Evolutionary conservation across 1,140 invertebrate species (phyloP).

Genomic region (Caenorhabditis inopinata): DNA sequence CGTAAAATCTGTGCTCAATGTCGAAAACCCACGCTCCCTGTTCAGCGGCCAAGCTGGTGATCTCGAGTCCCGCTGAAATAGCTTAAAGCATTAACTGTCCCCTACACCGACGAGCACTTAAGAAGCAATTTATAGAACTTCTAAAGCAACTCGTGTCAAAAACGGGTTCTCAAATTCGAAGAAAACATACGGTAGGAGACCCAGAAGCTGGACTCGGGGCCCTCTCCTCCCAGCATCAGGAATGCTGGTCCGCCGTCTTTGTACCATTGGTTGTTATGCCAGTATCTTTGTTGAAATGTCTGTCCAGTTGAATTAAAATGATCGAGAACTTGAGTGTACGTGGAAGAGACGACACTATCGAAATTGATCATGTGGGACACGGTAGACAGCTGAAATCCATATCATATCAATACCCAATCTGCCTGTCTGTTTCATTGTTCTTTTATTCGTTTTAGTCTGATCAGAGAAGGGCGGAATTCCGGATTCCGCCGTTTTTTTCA

Average conservation of each 20-base stretch:
- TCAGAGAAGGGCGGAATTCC: too few species aligned
- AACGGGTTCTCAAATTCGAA: too few species aligned
- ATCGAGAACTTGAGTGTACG: constrained; percentile 40
- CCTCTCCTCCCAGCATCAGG: constrained; percentile 51
- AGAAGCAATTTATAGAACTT: too few species aligned
- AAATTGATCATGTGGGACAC: neutral
- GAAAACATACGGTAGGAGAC: constrained; percentile 3
- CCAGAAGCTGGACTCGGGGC: constrained; percentile 37
- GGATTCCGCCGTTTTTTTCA: too few species aligned
- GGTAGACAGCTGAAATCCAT: neutral
- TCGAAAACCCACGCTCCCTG: constrained; percentile 39
- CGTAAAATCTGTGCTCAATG: constrained; percentile 47
- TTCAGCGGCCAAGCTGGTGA: constrained; percentile 43
- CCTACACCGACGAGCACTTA: too few species aligned
- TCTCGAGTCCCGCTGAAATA: neutral
- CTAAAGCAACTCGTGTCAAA: too few species aligned
- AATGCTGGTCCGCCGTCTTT: constrained; percentile 46
- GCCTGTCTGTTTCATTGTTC: too few species aligned
- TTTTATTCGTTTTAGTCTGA: too few species aligned
- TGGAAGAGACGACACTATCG: neutral
- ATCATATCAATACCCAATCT: too few species aligned
- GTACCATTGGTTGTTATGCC: constrained; percentile 42
- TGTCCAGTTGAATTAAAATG: constrained; percentile 39
- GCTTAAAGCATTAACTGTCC: neutral
- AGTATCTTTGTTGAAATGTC: constrained; percentile 46